These are phyloP conservation scores for Beris morrisii DNA, from an alignment of 2,888 invertebrate genomes.

Conservation along the genomic window DNA sequence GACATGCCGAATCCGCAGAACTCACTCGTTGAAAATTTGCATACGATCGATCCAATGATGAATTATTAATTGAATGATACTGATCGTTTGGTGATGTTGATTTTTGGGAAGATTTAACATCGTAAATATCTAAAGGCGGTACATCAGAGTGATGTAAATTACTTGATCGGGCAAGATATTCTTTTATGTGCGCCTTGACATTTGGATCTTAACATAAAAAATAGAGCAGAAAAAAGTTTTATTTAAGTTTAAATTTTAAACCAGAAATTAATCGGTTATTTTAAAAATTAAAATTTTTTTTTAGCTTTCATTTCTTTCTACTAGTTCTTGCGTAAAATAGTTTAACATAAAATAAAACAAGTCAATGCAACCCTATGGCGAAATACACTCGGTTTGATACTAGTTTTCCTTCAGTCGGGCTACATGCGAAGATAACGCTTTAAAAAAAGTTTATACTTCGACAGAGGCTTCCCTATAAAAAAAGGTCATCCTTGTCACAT, in stretches of 20 bases:
- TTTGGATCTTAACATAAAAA: slow-evolving; percentile 69
- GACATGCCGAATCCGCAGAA: slow-evolving; percentile 49
- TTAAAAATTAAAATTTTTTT: too few relatives aligned
- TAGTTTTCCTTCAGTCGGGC: too few relatives aligned
- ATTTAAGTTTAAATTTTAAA: background rate
- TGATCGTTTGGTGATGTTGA: slow-evolving; percentile 39
- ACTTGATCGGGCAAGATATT: slow-evolving; percentile 67
- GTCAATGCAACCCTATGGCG: too few relatives aligned
- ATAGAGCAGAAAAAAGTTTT: background rate
- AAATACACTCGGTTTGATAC: too few relatives aligned
- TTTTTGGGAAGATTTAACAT: slow-evolving; percentile 46
- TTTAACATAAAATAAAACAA: too few relatives aligned
- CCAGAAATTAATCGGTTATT: too few relatives aligned
- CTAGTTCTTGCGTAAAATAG: too few relatives aligned
- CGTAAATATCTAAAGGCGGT: slow-evolving; percentile 58
- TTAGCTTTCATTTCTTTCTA: too few relatives aligned
- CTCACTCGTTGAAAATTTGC: slow-evolving; percentile 5
- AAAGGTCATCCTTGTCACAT: too few relatives aligned
- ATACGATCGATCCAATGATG: slow-evolving; percentile 38
- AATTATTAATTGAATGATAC: slow-evolving; percentile 27
- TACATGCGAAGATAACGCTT: too few relatives aligned
- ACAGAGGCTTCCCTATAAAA: too few relatives aligned
- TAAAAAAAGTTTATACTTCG: too few relatives aligned
- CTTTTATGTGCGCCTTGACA: slow-evolving; percentile 78
- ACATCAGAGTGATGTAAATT: slow-evolving; percentile 58